These are phyloP conservation scores for Lysandra bellargus DNA, from an alignment of 2,888 invertebrate genomes.

Conservation along the genomic window DNA sequence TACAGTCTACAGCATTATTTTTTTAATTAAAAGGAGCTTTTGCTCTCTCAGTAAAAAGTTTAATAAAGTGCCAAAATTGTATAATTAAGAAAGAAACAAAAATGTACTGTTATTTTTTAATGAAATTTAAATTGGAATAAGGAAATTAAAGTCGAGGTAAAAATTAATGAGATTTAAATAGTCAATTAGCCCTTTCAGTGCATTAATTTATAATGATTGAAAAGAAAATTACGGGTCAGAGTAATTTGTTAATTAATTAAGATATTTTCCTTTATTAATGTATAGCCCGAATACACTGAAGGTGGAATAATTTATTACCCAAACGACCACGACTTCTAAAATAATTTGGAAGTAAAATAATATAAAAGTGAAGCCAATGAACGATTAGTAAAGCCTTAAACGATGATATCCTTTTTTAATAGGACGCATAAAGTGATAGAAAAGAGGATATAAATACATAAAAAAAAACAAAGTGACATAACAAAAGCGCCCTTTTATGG, in stretches of 20 bases:
- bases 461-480: neutral
- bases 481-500: neutral
- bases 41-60: neutral
- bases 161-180: slow-evolving; percentile 2
- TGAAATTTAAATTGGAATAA: neutral
- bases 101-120: neutral
- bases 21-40: slow-evolving; percentile 7
- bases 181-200: neutral
- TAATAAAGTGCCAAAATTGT: neutral
- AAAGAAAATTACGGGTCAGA: neutral
- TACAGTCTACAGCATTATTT: neutral
- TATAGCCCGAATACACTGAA: neutral
- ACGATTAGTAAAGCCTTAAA: too few species aligned
- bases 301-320: too few species aligned
- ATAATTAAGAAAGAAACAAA: neutral
- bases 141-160: neutral
- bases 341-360: too few species aligned
- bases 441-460: neutral
- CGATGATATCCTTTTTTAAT: too few species aligned
- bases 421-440: neutral
- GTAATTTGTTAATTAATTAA: neutral
- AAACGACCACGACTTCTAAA: too few species aligned
- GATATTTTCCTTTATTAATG: neutral
- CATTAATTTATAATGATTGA: slow-evolving; percentile 11
- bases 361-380: too few species aligned